Percentiles rank a stretch among this genome's conserved stretches.
These are phyloP conservation scores for Calameuta pallipes DNA, from an alignment of 2,888 invertebrate species.

Conservation along the genomic window DNA sequence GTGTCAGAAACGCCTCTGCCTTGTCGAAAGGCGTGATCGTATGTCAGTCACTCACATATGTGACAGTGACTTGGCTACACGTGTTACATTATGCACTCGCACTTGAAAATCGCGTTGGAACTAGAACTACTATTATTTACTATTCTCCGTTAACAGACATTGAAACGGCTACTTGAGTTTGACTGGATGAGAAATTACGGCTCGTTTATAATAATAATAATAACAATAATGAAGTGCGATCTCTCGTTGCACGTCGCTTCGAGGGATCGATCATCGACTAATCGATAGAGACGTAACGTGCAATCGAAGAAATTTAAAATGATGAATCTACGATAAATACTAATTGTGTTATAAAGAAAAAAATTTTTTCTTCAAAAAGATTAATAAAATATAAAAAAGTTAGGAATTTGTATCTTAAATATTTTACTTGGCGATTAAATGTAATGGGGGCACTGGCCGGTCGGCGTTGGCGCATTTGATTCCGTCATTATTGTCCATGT, in stretches of 20 bases:
- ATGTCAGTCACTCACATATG: constrained; percentile 28
- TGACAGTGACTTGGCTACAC: constrained; percentile 22
- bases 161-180: not conserved
- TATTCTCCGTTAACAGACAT: not conserved
- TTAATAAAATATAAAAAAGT: not conserved
- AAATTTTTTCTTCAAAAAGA: not conserved
- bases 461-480: constrained; percentile 42
- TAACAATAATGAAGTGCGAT: not conserved
- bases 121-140: constrained; percentile 8
- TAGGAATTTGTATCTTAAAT: not conserved
- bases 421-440: not conserved
- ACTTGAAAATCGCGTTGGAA: constrained; percentile 15
- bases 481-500: constrained; percentile 58
- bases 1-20: constrained; percentile 9
- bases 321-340: not conserved
- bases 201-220: not conserved
- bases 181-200: not conserved
- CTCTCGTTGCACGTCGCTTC: not conserved
- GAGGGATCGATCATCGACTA: not conserved
- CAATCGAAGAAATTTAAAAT: not conserved
- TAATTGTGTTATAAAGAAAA: not conserved
- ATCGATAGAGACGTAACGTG: not conserved
- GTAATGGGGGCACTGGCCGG: not conserved
- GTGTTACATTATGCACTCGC: constrained; percentile 21
- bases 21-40: constrained; percentile 27